Conservation (phyloP, 1,140 invertebrate genomes). For the Trichoplusia ni region DNA sequence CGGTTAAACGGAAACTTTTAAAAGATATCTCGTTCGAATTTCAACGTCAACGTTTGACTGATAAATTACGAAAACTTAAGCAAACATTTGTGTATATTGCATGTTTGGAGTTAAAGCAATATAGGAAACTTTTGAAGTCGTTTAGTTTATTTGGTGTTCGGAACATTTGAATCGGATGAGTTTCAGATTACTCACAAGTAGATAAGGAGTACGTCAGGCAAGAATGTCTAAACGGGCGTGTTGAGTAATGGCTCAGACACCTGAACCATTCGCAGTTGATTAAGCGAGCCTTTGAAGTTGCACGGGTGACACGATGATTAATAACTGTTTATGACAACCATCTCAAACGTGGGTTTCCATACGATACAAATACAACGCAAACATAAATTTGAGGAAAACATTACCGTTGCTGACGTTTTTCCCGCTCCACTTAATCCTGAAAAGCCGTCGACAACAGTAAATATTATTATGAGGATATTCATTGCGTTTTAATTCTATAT, state of each 20-base stretch:
- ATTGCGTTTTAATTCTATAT: conserved; percentile 1
- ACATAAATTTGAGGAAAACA: conserved; percentile 35
- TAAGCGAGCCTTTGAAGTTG: conserved; percentile 64
- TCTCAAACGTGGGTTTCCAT: conserved; percentile 41
- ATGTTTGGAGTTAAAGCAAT: background rate
- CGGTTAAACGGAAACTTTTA: conserved; percentile 20
- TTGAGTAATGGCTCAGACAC: conserved; percentile 60
- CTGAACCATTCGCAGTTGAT: conserved; percentile 67
- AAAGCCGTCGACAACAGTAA: conserved; percentile 30
- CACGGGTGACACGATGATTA: conserved; percentile 60
- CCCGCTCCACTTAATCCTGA: conserved; percentile 23
- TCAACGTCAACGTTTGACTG: conserved; percentile 32
- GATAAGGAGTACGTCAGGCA: conserved; percentile 51
- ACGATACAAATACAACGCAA: conserved; percentile 41
- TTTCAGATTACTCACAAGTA: conserved; percentile 44
- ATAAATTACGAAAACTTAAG: conserved; percentile 30
- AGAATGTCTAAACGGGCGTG: conserved; percentile 57
- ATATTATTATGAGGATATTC: conserved; percentile 21
- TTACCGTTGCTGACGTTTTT: conserved; percentile 31
- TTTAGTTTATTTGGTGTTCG: conserved; percentile 17
- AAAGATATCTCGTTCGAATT: conserved; percentile 30
- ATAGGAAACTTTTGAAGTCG: background rate
- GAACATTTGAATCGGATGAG: conserved; percentile 35
- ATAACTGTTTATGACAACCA: conserved; percentile 66
- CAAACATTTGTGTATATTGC: background rate